Evolutionary conservation across 2,113 vertebrate genomes (phyloP).

Genomic region (Erpornis zantholeuca): DNA sequence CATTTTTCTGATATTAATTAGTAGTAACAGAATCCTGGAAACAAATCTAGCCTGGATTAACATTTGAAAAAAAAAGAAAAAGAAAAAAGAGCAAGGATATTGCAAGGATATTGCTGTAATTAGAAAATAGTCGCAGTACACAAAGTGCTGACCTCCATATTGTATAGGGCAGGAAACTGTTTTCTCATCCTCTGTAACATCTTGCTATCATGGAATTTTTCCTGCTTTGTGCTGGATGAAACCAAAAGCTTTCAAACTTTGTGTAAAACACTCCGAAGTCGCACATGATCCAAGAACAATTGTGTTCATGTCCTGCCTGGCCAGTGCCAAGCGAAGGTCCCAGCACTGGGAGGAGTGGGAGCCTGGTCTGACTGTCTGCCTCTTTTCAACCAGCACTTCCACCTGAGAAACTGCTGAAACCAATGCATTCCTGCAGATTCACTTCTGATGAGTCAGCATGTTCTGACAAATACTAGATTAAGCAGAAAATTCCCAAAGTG

Average conservation of each 20-base stretch:
- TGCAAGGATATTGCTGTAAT: neutral
- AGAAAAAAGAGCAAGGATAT: neutral
- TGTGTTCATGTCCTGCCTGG: accelerated
- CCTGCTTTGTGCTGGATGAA: neutral
- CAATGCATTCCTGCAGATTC: neutral
- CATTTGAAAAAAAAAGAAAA: neutral
- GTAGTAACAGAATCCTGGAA: neutral
- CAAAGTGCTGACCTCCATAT: neutral
- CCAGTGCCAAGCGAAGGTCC: neutral
- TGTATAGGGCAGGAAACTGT: neutral
- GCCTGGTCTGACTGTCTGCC: neutral
- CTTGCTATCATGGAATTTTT: neutral
- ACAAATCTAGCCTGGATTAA: neutral
- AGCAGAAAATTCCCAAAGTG: neutral
- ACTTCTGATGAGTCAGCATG: neutral
- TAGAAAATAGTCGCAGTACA: neutral
- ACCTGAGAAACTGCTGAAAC: neutral
- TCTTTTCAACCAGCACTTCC: neutral
- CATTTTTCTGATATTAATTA: neutral
- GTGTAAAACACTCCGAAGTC: neutral
- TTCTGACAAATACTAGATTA: constrained; percentile 29
- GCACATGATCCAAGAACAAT: neutral
- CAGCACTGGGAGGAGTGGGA: neutral
- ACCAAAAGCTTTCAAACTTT: neutral
- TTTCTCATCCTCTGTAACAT: neutral